phyloP scores from a whole-genome alignment of 64 coral and sea anemone genomes.

The Dendronephthya gigantea region DNA sequence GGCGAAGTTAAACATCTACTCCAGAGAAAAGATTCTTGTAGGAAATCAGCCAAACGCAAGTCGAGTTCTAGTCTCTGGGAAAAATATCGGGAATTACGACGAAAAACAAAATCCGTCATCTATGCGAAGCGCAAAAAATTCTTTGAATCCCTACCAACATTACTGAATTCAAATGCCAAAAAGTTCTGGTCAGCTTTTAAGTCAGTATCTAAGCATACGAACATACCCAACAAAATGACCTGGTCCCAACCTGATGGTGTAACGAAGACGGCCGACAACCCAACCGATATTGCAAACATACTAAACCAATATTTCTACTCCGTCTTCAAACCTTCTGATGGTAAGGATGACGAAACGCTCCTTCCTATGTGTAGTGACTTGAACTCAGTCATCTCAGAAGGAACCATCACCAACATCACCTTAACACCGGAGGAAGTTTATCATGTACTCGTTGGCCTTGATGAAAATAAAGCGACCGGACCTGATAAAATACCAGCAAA shows the following conservation, averaged over 20 bases:
- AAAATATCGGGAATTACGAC: conserved; percentile 11
- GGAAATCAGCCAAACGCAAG: conserved; percentile 27
- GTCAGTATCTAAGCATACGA: conserved; percentile 15
- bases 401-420: not conserved
- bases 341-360: not conserved
- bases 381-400: not conserved
- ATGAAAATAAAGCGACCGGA: conserved; percentile 22
- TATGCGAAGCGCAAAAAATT: conserved; percentile 16
- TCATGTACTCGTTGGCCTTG: not conserved
- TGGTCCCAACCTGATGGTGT: not conserved
- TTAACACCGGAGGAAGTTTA: not conserved
- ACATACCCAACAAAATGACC: conserved; percentile 33
- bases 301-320: not conserved
- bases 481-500: conserved; percentile 24
- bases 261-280: not conserved
- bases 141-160: conserved; percentile 1
- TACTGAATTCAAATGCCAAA: conserved; percentile 12
- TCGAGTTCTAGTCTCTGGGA: conserved; percentile 33
- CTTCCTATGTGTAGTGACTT: no score
- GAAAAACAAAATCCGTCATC: conserved; percentile 7
- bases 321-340: not conserved
- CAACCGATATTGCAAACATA: not conserved
- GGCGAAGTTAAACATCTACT: conserved; percentile 3
- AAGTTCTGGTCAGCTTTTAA: conserved; percentile 40
- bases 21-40: conserved; percentile 17